phyloP scores from a whole-genome alignment of 2,113 vertebrate species.

The Pterophyllum scalare region DNA sequence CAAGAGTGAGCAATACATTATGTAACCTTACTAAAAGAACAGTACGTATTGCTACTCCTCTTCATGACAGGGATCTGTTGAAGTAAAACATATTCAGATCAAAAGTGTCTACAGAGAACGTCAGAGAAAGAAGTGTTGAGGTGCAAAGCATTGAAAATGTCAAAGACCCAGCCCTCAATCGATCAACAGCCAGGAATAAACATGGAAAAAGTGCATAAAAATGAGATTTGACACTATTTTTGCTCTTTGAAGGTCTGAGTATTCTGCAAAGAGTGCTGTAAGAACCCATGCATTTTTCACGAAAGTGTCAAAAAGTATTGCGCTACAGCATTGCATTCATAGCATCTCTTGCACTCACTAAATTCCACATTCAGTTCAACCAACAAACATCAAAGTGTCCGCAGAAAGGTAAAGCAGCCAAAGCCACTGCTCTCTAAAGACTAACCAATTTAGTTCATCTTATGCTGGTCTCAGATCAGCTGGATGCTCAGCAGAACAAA shows the following conservation, averaged over 20 bases:
- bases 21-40: too few species aligned
- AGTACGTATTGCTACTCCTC: too few species aligned
- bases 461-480: background rate
- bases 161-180: background rate
- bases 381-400: background rate
- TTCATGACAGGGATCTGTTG: constrained; percentile 14
- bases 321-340: background rate
- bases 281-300: background rate
- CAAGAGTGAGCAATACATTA: too few species aligned
- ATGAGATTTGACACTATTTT: background rate
- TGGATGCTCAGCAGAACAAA: background rate
- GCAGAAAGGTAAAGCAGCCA: background rate
- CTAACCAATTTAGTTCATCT: background rate
- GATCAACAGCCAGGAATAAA: background rate
- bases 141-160: background rate
- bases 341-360: background rate
- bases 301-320: background rate
- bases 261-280: background rate
- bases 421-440: background rate
- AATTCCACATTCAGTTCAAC: background rate
- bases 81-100: constrained; percentile 36
- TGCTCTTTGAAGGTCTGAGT: background rate
- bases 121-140: background rate
- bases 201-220: background rate
- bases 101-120: constrained; percentile 11